Percentiles rank a stretch among this genome's conserved stretches.
Evolutionary conservation across 2,888 invertebrate species (phyloP).

Genomic region (Myopa testacea): DNA sequence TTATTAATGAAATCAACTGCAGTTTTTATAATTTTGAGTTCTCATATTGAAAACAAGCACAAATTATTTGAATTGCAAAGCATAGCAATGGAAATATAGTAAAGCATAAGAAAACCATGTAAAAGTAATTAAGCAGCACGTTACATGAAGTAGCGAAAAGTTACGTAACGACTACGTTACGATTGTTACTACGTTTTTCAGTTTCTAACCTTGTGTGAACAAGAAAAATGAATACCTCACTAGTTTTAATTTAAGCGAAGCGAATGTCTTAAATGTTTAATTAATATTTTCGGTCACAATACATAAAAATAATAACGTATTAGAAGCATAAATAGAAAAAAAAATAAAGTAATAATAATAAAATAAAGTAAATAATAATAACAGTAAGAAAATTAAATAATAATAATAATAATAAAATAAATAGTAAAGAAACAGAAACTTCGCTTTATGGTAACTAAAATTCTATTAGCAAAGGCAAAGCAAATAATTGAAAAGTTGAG

Average conservation of each 20-base stretch:
- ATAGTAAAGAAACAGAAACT: no score
- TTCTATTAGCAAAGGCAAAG: no score
- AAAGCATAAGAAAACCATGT: not conserved
- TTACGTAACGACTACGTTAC: conserved; percentile 24
- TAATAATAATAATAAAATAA: no score
- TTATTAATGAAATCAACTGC: no score
- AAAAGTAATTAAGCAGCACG: not conserved
- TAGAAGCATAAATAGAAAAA: no score
- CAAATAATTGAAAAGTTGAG: no score
- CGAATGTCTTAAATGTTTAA: not conserved
- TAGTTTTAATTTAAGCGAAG: conserved; percentile 27
- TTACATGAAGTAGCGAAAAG: not conserved
- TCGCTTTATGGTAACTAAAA: no score
- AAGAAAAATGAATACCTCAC: conserved; percentile 36
- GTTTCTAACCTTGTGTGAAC: conserved; percentile 58
- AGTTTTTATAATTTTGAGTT: conserved; percentile 10
- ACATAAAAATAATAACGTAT: no score
- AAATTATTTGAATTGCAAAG: not conserved
- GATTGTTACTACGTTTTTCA: conserved; percentile 55
- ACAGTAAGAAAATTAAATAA: no score
- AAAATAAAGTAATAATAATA: no score
- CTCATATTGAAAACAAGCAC: conserved; percentile 33
- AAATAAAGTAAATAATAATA: no score
- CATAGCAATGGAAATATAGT: not conserved
- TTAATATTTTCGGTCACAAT: no score